Conservation (phyloP, 2,888 invertebrate species). For the Luffia ferchaultella region DNA sequence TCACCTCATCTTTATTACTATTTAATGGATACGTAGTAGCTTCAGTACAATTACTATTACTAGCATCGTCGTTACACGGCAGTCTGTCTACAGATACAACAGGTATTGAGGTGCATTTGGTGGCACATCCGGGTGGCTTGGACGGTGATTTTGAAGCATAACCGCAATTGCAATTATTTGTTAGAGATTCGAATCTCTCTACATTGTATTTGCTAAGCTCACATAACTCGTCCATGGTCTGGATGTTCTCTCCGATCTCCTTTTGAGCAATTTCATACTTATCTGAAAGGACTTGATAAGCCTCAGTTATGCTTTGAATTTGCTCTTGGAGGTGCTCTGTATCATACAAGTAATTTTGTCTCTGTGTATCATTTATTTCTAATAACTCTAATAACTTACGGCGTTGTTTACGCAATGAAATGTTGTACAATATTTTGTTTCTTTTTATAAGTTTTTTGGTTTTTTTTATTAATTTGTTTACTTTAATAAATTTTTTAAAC, state of each 20-base stretch:
- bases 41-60: too few species aligned
- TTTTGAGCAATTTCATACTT: not conserved
- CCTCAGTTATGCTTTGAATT: too few species aligned
- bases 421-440: not conserved
- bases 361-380: too few species aligned
- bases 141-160: too few species aligned
- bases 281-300: too few species aligned
- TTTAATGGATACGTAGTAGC: too few species aligned
- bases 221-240: not conserved
- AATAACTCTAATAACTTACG: too few species aligned
- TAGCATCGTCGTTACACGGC: too few species aligned
- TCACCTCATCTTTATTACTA: not conserved
- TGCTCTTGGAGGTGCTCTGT: too few species aligned
- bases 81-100: not conserved
- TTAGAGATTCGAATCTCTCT: not conserved
- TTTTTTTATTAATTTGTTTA: not conserved
- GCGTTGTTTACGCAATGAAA: not conserved
- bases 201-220: not conserved
- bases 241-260: not conserved
- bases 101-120: too few species aligned
- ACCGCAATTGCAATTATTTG: not conserved
- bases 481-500: not conserved
- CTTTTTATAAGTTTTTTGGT: not conserved
- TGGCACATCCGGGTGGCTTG: too few species aligned
- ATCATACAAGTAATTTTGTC: too few species aligned